phyloP scores from a whole-genome alignment of 2,113 vertebrate genomes.

The Morone saxatilis region DNA sequence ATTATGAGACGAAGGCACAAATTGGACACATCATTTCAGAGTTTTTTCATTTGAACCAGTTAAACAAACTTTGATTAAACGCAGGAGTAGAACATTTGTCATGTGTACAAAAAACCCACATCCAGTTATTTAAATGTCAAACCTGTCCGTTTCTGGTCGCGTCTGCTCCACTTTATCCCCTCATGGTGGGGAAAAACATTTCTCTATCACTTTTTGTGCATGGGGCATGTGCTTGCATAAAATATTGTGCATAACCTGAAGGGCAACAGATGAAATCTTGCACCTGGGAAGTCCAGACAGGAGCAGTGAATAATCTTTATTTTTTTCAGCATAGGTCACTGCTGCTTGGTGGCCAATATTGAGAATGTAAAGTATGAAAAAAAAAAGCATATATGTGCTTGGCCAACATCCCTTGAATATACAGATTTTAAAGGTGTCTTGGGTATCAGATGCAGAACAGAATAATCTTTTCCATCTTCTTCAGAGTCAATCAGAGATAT shows the following conservation, averaged over 20 bases:
- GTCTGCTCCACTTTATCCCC: conserved; percentile 47
- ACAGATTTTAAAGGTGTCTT: conserved; percentile 4
- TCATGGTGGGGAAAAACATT: conserved; percentile 32
- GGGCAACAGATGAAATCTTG: conserved; percentile 40
- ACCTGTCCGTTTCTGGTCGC: conserved; percentile 22
- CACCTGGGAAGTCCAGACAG: conserved; percentile 27
- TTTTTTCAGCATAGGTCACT: conserved; percentile 5
- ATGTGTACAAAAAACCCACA: background rate
- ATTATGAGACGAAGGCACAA: background rate
- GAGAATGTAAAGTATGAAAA: background rate
- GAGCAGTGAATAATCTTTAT: background rate
- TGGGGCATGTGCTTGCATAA: conserved; percentile 55
- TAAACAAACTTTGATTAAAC: conserved; percentile 14
- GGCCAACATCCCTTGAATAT: conserved; percentile 16
- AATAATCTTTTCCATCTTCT: conserved; percentile 13
- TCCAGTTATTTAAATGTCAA: conserved; percentile 65
- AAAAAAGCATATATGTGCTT: background rate
- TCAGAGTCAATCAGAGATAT: conserved; percentile 33
- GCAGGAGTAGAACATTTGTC: background rate
- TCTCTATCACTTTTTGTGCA: conserved; percentile 41
- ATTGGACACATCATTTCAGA: background rate
- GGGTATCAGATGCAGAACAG: conserved; percentile 22
- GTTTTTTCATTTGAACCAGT: background rate
- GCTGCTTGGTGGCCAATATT: background rate
- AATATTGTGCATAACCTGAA: conserved; percentile 46